Conservation (phyloP, 2,113 vertebrate genomes). For the Panthera tigris region DNA sequence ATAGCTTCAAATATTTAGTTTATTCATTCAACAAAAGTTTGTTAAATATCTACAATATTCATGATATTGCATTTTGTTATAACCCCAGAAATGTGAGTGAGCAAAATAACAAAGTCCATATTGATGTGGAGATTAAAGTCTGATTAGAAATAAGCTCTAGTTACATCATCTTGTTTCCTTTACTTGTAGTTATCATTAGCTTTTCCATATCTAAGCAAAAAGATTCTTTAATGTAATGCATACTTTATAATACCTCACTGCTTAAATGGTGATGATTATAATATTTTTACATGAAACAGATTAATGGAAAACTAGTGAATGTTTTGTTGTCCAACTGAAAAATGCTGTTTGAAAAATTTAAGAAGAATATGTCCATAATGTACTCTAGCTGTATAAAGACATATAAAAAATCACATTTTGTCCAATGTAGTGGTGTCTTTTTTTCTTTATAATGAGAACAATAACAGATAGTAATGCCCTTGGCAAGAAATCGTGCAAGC, state of each 20-base stretch:
- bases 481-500: neutral
- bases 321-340: neutral
- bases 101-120: neutral
- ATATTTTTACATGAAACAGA: neutral
- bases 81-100: neutral
- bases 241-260: neutral
- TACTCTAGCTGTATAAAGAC: neutral
- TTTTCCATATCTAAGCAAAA: neutral
- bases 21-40: neutral
- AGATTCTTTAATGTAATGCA: neutral
- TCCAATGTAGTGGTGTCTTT: neutral
- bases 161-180: neutral
- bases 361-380: neutral
- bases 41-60: neutral
- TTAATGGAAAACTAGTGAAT: neutral
- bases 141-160: neutral
- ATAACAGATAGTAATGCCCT: neutral
- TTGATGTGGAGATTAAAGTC: neutral
- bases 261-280: neutral
- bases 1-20: neutral
- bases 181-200: neutral
- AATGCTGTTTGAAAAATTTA: neutral
- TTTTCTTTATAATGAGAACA: neutral
- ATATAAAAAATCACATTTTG: neutral
- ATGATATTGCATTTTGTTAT: neutral